Percentiles rank a stretch among this genome's conserved stretches.
These are phyloP conservation scores for Mus spicilegus DNA, from an alignment of 2,113 vertebrate species.

Conservation along the genomic window DNA sequence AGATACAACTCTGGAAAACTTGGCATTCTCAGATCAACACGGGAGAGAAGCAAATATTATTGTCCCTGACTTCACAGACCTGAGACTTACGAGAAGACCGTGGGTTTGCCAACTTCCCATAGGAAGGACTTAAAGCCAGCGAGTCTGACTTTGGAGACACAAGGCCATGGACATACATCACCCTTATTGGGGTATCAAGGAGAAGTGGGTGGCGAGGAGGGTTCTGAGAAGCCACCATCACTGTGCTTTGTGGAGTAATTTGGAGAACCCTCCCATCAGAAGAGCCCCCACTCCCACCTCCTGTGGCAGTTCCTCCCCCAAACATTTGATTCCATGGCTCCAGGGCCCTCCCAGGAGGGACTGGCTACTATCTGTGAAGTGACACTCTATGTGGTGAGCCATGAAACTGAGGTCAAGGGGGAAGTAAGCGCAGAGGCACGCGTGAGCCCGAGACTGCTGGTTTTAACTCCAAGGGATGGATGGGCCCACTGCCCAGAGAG, in stretches of 20 bases:
- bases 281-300: too few species aligned
- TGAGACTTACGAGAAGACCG: background rate
- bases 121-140: background rate
- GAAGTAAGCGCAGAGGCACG: fast-evolving
- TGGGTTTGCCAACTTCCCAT: background rate
- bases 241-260: background rate
- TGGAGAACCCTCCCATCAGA: background rate
- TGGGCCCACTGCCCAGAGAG: background rate
- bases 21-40: fast-evolving
- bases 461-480: background rate
- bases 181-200: background rate
- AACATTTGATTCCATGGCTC: background rate
- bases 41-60: too few species aligned
- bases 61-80: background rate
- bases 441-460: background rate
- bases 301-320: background rate
- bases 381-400: background rate
- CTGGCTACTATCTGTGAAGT: background rate
- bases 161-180: fast-evolving
- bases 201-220: background rate
- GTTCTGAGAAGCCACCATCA: background rate
- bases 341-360: background rate
- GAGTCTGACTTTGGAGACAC: background rate
- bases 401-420: background rate
- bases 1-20: background rate